Conservation (phyloP, 2,797 vertebrate species). For the Enteromius fasciolatus region DNA sequence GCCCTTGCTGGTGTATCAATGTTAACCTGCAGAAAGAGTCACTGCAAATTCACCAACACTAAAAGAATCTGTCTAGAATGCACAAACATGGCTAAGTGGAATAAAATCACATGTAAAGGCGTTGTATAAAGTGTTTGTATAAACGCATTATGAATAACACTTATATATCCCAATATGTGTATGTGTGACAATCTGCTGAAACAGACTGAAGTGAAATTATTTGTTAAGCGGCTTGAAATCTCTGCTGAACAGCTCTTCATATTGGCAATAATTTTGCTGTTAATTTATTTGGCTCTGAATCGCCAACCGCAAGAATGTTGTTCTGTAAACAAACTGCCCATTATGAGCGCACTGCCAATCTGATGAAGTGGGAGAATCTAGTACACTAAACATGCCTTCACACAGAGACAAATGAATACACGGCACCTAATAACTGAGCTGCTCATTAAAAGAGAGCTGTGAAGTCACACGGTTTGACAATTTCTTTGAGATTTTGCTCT, state of each 20-base stretch:
- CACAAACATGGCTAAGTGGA: background rate
- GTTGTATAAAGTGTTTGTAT: background rate
- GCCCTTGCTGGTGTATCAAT: background rate
- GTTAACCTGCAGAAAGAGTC: background rate
- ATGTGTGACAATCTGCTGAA: slow-evolving; percentile 21
- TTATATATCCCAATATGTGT: slow-evolving; percentile 18
- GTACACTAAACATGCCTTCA: slow-evolving; percentile 47
- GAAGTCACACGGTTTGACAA: slow-evolving; percentile 19
- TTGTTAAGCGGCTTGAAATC: slow-evolving; percentile 25
- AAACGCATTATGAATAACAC: background rate
- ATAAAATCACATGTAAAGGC: background rate
- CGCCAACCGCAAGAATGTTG: slow-evolving; percentile 52
- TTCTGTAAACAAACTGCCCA: slow-evolving; percentile 54
- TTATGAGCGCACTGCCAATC: slow-evolving; percentile 48
- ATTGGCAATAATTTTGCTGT: slow-evolving; percentile 72
- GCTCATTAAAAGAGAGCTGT: slow-evolving; percentile 53
- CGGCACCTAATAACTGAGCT: slow-evolving; percentile 36
- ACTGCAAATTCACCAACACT: background rate
- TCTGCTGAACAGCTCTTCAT: slow-evolving; percentile 40
- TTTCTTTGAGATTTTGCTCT: slow-evolving; percentile 39
- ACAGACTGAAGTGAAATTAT: slow-evolving; percentile 30
- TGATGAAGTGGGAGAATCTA: slow-evolving; percentile 49
- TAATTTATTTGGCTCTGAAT: slow-evolving; percentile 74
- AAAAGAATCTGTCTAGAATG: background rate
- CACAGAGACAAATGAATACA: slow-evolving; percentile 24